Conservation (phyloP, 1,140 invertebrate species). For the Drosophila mayri region DNA sequence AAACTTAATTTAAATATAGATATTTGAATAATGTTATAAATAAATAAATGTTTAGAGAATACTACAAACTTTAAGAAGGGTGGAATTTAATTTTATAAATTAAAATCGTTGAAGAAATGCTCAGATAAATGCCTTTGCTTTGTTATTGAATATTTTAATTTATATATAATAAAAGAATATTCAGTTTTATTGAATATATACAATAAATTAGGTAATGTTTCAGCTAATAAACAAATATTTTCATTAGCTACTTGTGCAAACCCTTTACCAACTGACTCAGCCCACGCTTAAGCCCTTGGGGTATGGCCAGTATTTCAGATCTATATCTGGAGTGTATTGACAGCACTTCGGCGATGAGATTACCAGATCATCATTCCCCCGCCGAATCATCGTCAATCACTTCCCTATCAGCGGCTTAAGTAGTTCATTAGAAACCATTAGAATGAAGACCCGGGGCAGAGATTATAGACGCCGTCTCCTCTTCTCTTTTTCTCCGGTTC, state of each 20-base stretch:
- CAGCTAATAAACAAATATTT: conserved; percentile 7
- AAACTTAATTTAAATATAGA: too few species aligned
- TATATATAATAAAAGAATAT: neutral
- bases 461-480: conserved; percentile 30
- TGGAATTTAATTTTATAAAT: too few species aligned
- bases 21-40: too few species aligned
- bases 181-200: neutral
- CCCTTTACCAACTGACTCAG: neutral
- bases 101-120: neutral
- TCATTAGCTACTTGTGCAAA: conserved; percentile 17
- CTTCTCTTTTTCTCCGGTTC: neutral
- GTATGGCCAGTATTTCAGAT: conserved; percentile 5
- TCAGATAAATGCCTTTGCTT: neutral
- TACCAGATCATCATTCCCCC: conserved; percentile 42
- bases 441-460: conserved; percentile 29
- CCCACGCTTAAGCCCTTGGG: neutral
- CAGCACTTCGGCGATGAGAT: conserved; percentile 42
- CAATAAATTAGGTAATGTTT: neutral
- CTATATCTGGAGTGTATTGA: conserved; percentile 30
- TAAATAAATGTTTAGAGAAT: too few species aligned
- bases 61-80: too few species aligned
- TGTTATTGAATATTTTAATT: neutral
- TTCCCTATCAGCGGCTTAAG: conserved; percentile 53
- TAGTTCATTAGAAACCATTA: conserved; percentile 75
- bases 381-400: conserved; percentile 53